Evolutionary conservation across 2,113 vertebrate genomes (phyloP).

Genomic region (Leucopsar rothschildi): DNA sequence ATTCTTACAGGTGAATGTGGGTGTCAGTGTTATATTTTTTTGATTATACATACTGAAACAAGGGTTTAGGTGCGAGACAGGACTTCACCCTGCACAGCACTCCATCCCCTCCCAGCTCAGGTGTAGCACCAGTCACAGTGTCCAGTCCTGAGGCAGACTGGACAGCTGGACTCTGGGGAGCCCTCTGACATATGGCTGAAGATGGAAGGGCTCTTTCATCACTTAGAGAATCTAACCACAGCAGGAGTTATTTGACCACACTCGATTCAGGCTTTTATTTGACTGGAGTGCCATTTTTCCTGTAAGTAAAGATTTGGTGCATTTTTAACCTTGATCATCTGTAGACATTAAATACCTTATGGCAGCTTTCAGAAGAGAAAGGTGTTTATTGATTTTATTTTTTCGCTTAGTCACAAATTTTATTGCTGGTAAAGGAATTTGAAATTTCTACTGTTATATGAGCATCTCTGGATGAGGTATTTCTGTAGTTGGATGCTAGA

Average conservation of each 20-base stretch:
- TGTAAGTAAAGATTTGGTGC: not conserved
- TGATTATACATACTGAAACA: not conserved
- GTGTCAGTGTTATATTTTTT: not conserved
- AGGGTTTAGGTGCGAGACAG: not conserved
- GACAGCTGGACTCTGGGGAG: not conserved
- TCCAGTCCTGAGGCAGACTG: not conserved
- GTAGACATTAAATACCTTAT: not conserved
- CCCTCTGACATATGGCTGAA: not conserved
- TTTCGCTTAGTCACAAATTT: constrained; percentile 42
- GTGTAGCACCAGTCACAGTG: not conserved
- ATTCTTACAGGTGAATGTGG: not conserved
- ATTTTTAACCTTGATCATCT: constrained; percentile 18
- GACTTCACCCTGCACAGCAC: not conserved
- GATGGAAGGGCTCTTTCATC: not conserved
- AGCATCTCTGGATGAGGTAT: not conserved
- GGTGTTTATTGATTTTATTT: constrained; percentile 3
- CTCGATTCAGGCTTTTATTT: not conserved
- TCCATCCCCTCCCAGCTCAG: not conserved
- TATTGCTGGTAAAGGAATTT: constrained; percentile 6
- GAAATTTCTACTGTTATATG: not conserved
- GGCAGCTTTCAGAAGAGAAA: constrained; percentile 12
- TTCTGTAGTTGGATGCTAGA: not conserved
- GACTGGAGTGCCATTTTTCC: not conserved
- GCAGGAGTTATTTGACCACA: not conserved
- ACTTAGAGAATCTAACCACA: not conserved